Evolutionary conservation across 2,113 vertebrate genomes (phyloP).

Genomic region (Pelvicachromis taeniatus): DNA sequence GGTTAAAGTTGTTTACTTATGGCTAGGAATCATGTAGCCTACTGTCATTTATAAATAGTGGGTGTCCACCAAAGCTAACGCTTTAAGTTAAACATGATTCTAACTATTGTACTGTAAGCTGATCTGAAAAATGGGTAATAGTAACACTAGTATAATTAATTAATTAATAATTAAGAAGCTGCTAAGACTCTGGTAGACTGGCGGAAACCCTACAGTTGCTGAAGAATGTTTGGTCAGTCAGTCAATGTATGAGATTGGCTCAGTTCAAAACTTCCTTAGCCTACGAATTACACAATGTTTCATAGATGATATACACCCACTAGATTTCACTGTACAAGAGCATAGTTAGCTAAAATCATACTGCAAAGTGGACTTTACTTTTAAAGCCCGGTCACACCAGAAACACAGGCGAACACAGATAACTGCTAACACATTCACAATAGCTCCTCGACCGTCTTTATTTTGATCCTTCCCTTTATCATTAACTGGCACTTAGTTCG

Average conservation of each 20-base stretch:
- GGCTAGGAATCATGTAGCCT: neutral
- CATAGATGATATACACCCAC: slow-evolving; percentile 37
- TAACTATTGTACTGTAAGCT: neutral
- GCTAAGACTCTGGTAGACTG: neutral
- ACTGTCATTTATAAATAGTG: neutral
- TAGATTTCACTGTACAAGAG: slow-evolving; percentile 54
- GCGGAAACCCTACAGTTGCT: neutral
- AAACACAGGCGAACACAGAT: neutral
- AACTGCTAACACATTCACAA: neutral
- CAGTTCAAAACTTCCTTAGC: neutral
- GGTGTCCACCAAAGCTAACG: neutral
- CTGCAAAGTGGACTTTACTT: neutral
- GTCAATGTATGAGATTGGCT: neutral
- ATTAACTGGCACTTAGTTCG: neutral
- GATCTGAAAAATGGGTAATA: neutral
- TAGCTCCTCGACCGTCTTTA: neutral
- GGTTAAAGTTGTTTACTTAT: neutral
- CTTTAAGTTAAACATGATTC: neutral
- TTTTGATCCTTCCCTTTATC: neutral
- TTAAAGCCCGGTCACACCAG: slow-evolving; percentile 36
- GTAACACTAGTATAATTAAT: neutral
- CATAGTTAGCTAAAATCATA: slow-evolving; percentile 5
- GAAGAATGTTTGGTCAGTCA: neutral
- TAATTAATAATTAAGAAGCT: neutral
- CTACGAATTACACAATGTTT: slow-evolving; percentile 40